Evolutionary conservation across 2,797 vertebrate genomes (phyloP).

Genomic region (Sebastes jordani): DNA sequence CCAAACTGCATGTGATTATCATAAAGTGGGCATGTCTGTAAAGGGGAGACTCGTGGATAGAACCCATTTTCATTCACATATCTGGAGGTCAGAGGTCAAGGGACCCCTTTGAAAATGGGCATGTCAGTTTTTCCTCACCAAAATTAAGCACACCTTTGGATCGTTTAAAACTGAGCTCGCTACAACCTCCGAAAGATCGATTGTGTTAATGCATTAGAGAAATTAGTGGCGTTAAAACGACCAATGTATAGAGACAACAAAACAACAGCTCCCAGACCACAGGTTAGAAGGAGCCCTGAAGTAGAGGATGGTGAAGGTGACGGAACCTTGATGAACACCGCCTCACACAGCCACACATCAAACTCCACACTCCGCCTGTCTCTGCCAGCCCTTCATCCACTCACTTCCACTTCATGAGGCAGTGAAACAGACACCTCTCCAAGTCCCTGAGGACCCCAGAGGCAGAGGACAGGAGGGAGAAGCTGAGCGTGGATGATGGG

Average conservation of each 20-base stretch:
- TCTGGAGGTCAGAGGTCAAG: too few species aligned
- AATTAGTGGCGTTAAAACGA: too few species aligned
- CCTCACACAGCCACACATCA: slow-evolving; percentile 29
- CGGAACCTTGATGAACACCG: not conserved
- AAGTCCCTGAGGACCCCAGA: slow-evolving; percentile 48
- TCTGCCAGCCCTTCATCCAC: slow-evolving; percentile 53
- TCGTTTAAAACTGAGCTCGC: too few species aligned
- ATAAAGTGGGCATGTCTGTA: too few species aligned
- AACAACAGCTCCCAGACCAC: not conserved
- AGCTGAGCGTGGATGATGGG: slow-evolving; percentile 60
- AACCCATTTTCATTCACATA: too few species aligned
- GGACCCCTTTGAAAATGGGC: too few species aligned
- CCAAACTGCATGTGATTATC: too few species aligned
- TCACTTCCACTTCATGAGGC: slow-evolving; percentile 66
- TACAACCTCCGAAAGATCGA: too few species aligned
- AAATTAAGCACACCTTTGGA: too few species aligned
- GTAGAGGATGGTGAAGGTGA: not conserved
- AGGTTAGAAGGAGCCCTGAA: not conserved
- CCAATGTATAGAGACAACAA: not conserved
- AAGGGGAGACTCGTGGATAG: too few species aligned
- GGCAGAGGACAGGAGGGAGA: slow-evolving; percentile 47
- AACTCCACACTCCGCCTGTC: slow-evolving; percentile 19
- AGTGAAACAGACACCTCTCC: slow-evolving; percentile 61
- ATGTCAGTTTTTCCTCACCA: too few species aligned
- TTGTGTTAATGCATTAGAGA: too few species aligned